Percentiles rank a stretch among this genome's conserved stretches.
These are phyloP conservation scores for Choristoneura fumiferana DNA, from an alignment of 1,140 invertebrate species.

Conservation along the genomic window DNA sequence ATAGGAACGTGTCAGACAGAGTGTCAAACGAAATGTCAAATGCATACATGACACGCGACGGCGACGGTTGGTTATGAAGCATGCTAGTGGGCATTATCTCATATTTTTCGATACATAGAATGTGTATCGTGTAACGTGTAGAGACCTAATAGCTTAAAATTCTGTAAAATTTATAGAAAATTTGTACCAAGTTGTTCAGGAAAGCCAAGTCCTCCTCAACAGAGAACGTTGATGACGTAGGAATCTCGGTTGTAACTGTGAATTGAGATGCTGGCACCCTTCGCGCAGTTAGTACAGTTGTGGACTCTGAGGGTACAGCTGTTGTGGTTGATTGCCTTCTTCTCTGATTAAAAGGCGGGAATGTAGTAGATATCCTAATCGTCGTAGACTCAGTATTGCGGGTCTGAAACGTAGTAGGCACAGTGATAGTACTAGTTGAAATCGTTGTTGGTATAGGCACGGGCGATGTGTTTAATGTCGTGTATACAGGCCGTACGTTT, in stretches of 20 bases:
- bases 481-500: slow-evolving; percentile 59
- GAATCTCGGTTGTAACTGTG: slow-evolving; percentile 58
- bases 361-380: slow-evolving; percentile 60
- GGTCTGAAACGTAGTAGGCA: slow-evolving; percentile 58
- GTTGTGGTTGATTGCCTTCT: slow-evolving; percentile 38
- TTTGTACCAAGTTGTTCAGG: slow-evolving; percentile 75
- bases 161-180: too few relatives aligned
- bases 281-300: slow-evolving; percentile 34
- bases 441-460: slow-evolving; percentile 42
- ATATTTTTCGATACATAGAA: too few relatives aligned
- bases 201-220: slow-evolving; percentile 77
- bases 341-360: slow-evolving; percentile 45
- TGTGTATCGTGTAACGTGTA: too few relatives aligned
- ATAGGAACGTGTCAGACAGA: too few relatives aligned
- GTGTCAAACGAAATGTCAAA: too few relatives aligned
- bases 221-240: slow-evolving; percentile 72
- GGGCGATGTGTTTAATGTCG: slow-evolving; percentile 37
- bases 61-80: too few relatives aligned
- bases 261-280: slow-evolving; percentile 32
- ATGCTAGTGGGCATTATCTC: too few relatives aligned
- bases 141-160: too few relatives aligned
- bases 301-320: slow-evolving; percentile 21
- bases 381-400: slow-evolving; percentile 35
- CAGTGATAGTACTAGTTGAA: slow-evolving; percentile 41
- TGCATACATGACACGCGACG: too few relatives aligned